Evolutionary conservation across 37 sponge, comb jelly and placozoan genomes (phyloP).

Genomic region (Theonella swinhoei): DNA sequence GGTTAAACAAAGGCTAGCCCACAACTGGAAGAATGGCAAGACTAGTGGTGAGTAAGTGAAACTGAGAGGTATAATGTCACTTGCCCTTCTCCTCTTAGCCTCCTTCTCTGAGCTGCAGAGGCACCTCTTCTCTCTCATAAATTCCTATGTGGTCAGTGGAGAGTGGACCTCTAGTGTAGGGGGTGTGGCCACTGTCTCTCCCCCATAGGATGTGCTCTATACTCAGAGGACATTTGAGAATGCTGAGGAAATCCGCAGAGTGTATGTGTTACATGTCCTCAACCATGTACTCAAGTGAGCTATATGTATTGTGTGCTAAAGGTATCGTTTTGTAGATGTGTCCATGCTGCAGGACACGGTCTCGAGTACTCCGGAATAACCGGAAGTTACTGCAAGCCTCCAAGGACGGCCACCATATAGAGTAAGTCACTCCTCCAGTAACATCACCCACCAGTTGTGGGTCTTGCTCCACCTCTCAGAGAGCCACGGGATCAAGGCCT

Average conservation of each 20-base stretch:
- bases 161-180: background rate
- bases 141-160: conserved; percentile 36
- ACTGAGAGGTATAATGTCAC: too few species aligned
- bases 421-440: conserved; percentile 6
- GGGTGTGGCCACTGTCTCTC: background rate
- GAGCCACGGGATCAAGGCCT: conserved; percentile 92
- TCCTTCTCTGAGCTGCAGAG: conserved; percentile 38
- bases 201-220: conserved; percentile 77
- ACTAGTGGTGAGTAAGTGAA: too few species aligned
- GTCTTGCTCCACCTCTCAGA: too few species aligned
- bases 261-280: conserved; percentile 83
- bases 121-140: conserved; percentile 32
- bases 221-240: conserved; percentile 70
- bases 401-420: conserved; percentile 57
- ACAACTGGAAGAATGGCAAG: conserved; percentile 35
- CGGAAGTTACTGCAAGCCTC: conserved; percentile 37
- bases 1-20: conserved; percentile 27
- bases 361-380: conserved; percentile 88
- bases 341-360: conserved; percentile 50
- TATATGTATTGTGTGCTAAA: too few species aligned
- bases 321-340: background rate
- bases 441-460: too few species aligned
- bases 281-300: conserved; percentile 92
- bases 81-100: background rate
- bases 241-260: conserved; percentile 68